These are phyloP conservation scores for Atherinosoma microstoma DNA, from an alignment of 2,797 vertebrate species.

Conservation along the genomic window DNA sequence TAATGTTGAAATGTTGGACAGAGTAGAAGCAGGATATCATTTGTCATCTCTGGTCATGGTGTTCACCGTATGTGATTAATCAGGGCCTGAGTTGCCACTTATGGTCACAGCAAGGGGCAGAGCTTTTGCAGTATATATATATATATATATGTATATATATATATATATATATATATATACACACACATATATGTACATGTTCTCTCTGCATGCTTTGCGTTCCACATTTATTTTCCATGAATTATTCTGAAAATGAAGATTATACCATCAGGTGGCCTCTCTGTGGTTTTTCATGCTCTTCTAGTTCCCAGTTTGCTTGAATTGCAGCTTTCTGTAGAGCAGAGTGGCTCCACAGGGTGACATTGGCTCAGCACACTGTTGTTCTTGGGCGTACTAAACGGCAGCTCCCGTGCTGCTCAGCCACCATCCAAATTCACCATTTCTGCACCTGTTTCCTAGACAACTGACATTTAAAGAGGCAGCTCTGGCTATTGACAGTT, in stretches of 20 bases:
- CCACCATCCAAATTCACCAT: constrained; percentile 52
- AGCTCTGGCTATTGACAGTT: constrained; percentile 64
- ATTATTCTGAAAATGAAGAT: constrained; percentile 40
- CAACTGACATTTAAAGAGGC: constrained; percentile 74
- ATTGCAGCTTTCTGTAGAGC: constrained; percentile 57
- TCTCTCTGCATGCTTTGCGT: constrained; percentile 8
- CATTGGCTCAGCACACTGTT: constrained; percentile 40
- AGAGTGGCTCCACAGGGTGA: constrained; percentile 49
- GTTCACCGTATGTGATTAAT: constrained; percentile 10
- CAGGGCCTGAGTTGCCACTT: neutral
- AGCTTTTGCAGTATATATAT: constrained; percentile 51
- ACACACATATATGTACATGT: too few relatives aligned
- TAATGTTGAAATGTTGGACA: constrained; percentile 2
- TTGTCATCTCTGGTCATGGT: neutral
- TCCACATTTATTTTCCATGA: constrained; percentile 31
- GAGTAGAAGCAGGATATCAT: neutral
- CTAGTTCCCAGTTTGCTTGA: constrained; percentile 43
- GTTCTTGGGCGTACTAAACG: constrained; percentile 59
- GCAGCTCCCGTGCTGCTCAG: constrained; percentile 48
- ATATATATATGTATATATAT: too few relatives aligned
- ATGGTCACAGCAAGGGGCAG: constrained; percentile 76
- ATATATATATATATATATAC: too few relatives aligned
- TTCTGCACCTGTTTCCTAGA: constrained; percentile 78
- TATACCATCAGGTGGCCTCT: constrained; percentile 53
- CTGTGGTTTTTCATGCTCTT: constrained; percentile 37